Base-by-base conservation (phyloP, 2,888 invertebrate genomes). In the Leistus spinibarbis region DNA sequence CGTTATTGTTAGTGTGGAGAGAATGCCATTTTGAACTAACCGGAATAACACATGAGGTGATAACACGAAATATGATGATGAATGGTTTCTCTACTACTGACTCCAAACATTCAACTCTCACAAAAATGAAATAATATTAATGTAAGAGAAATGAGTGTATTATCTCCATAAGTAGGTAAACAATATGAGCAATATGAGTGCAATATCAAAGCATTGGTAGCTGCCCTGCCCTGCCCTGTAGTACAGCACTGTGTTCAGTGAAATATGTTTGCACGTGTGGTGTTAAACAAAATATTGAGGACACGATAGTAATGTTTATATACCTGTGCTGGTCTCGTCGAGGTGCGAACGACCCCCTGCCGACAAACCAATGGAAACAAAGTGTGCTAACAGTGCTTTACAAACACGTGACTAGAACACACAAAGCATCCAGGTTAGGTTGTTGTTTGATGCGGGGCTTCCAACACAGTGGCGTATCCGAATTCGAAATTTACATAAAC, bases 291-390 rank as follows among this genome's bases (percentile, higher is more conserved):
- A 40, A 40, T 40, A 40, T 40, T 40, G 40, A 40, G 40, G 40
- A 40, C 40, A 40, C 40, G 40, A 40, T 40, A 40, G 40, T 40
- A 40, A 40, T 40, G 40, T 57, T 22, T 17, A 60, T 60, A 60
- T 60, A 60, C 60, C 60, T 60, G 60, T 9, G 20, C 17, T n/a
- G n/a, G n/a, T 20, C 57, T 57, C 57, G 16, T 23, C 9, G 24
- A 64, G 64, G 64, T 64, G 24, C 22, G 17, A 16, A 64, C 17
- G 23, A 64, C 64, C 23, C 24, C 17, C 64, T 20, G 17, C 64
- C 64, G 64, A 22, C 20, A 60, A 60, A 60, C 60, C 60, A 60
- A 60, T 60, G 64, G 27, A 64, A 64, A 64, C 64, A 64, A 64
- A 64, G 64, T 64, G 64, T 24, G 64, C 64, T 64, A 17, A 64